These are phyloP conservation scores for Opisthocomus hoazin DNA, from an alignment of 2,113 vertebrate genomes.

Conservation along the genomic window DNA sequence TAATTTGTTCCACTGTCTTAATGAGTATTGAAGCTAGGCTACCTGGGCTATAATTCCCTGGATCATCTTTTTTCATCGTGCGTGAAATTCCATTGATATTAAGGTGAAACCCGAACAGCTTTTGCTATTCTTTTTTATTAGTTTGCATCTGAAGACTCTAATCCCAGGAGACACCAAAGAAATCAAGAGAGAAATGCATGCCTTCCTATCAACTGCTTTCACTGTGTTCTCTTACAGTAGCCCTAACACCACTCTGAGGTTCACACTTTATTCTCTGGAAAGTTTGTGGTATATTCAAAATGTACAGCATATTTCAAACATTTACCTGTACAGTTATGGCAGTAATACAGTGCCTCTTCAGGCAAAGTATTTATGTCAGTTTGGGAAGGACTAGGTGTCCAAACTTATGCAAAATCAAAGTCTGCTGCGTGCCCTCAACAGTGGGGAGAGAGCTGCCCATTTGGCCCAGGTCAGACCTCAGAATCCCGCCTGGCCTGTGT, in stretches of 20 bases:
- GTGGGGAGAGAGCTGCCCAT: not conserved
- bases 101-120: not conserved
- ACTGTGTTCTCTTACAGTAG: no score
- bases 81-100: not conserved
- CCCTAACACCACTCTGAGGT: not conserved
- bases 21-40: not conserved
- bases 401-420: not conserved
- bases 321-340: not conserved
- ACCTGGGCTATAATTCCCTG: not conserved
- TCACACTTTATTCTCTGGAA: not conserved
- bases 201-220: not conserved
- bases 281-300: not conserved
- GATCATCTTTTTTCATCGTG: not conserved
- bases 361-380: not conserved
- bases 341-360: not conserved
- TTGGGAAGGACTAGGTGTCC: not conserved
- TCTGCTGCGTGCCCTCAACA: not conserved
- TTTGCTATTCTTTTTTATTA: not conserved
- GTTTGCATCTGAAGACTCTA: not conserved
- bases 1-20: not conserved
- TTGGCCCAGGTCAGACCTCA: not conserved
- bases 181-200: not conserved
- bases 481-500: accelerated
- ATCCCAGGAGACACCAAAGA: not conserved
- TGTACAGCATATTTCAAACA: not conserved